Evolutionary conservation across 2,797 vertebrate genomes (phyloP).

Genomic region (Oreortyx pictus): DNA sequence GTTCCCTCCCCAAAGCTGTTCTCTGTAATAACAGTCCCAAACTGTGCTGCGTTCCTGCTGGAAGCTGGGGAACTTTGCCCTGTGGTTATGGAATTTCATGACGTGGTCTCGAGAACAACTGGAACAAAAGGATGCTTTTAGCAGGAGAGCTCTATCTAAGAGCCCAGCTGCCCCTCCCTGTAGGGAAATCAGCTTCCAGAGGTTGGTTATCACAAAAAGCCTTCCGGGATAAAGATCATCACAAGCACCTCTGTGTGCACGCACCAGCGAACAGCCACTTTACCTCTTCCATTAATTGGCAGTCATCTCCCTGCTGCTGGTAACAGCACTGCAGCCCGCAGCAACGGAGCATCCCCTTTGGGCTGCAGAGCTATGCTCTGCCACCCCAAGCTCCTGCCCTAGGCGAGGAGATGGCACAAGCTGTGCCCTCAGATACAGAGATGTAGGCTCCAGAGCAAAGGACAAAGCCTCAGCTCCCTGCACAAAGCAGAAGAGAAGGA

Average conservation of each 20-base stretch:
- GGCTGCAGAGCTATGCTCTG: neutral
- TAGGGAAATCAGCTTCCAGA: neutral
- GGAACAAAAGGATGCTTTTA: neutral
- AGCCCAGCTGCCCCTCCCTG: neutral
- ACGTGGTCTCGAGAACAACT: neutral
- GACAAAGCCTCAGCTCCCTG: neutral
- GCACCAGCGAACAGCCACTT: neutral
- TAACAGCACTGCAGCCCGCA: neutral
- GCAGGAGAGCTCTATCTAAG: neutral
- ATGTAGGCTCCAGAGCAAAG: rapidly evolving
- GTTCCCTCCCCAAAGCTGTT: neutral
- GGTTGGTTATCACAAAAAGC: constrained; percentile 9
- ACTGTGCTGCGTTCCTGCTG: neutral
- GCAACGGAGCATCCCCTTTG: neutral
- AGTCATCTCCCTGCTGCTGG: neutral
- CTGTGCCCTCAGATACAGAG: rapidly evolving
- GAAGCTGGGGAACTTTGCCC: neutral
- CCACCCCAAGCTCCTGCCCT: neutral
- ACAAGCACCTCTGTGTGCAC: neutral
- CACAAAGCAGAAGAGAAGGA: neutral
- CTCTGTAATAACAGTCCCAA: neutral
- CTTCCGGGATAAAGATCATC: neutral
- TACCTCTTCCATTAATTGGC: neutral
- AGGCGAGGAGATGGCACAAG: neutral
- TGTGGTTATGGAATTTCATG: neutral